phyloP scores from a whole-genome alignment of 2,888 invertebrate genomes.

The Apeira syringaria region DNA sequence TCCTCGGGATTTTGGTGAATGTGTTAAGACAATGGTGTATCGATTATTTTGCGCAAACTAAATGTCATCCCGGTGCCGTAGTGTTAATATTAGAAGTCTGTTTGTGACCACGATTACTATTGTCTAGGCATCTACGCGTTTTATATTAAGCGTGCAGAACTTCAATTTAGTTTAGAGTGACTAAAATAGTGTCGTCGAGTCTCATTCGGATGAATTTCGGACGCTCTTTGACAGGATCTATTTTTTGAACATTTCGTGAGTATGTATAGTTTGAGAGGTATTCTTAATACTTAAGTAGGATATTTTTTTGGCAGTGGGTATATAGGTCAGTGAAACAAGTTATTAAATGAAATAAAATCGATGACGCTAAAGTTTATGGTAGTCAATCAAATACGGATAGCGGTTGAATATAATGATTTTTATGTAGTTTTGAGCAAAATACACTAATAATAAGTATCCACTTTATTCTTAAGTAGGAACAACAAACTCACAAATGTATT shows the following conservation, averaged over 20 bases:
- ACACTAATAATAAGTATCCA: too few relatives aligned
- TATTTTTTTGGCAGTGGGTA: slow-evolving; percentile 1
- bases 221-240: slow-evolving; percentile 61
- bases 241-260: slow-evolving; percentile 57
- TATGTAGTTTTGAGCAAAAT: too few relatives aligned
- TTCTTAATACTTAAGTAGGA: slow-evolving; percentile 18
- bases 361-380: not conserved
- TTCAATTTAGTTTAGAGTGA: slow-evolving; percentile 73
- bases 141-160: slow-evolving; percentile 77
- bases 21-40: slow-evolving; percentile 83
- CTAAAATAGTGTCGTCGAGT: slow-evolving; percentile 73
- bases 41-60: slow-evolving; percentile 82
- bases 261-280: slow-evolving; percentile 23
- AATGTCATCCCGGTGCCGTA: slow-evolving; percentile 81
- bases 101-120: slow-evolving; percentile 77
- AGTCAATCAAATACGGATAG: slow-evolving; percentile 10
- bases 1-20: slow-evolving; percentile 70
- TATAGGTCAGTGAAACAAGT: not conserved
- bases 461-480: too few relatives aligned
- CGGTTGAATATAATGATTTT: not conserved
- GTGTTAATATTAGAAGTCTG: slow-evolving; percentile 83
- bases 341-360: not conserved
- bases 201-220: slow-evolving; percentile 59
- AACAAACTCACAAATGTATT: too few relatives aligned
- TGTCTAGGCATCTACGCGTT: slow-evolving; percentile 81